Base-by-base conservation (phyloP, 2,888 invertebrate species). In the Pseudococcus longispinus region DNA sequence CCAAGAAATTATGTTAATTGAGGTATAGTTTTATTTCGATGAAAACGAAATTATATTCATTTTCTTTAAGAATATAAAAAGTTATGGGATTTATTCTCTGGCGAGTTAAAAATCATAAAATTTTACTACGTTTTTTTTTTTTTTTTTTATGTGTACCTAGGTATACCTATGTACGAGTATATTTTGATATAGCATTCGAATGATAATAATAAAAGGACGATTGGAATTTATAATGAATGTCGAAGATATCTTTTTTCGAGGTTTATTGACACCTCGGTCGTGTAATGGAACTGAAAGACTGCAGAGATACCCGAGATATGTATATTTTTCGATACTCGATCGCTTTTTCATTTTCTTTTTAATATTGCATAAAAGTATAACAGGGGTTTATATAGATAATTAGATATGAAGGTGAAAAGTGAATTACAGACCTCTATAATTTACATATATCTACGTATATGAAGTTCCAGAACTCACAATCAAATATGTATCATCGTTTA, bases 1-100 rank as follows among this genome's bases (percentile, higher is more conserved):
- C 20, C 60, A 60, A 60, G 60, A 60, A 51, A 60, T 60, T 60
- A 60, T 60, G 60, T 60, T 60, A 60, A 60, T 60, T 60, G 60
- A 60, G 23, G 23, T 20, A 60, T 60, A 60, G 23, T 60, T 60
- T 60, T 23, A 60, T 60, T 60, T 60, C 23, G 60, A 60, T 23
- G 60, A 60, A 60, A 60, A 60, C 20, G 60, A 60, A 60, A 60
- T 60, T 60, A 60, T 60, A 60, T 23, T 60, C 23, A 23, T 20
- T 60, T 60, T 60, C 60, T 60, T 60, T 20, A 20, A 60, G 60
- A 23, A 23, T n/a, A 55, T 60, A 60, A 60, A 60, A 60, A 60
- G 60, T 60, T 60, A 60, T 60, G 20, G 60, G 9, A 23, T 60
- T 60, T 60, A 60, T 23, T 60, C 60, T 60, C 60, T 23, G 60